A percentile compares a stretch with the other conserved stretches of the same genome.
phyloP scores from a whole-genome alignment of 2,888 invertebrate species.

The Mythimna loreyi region DNA sequence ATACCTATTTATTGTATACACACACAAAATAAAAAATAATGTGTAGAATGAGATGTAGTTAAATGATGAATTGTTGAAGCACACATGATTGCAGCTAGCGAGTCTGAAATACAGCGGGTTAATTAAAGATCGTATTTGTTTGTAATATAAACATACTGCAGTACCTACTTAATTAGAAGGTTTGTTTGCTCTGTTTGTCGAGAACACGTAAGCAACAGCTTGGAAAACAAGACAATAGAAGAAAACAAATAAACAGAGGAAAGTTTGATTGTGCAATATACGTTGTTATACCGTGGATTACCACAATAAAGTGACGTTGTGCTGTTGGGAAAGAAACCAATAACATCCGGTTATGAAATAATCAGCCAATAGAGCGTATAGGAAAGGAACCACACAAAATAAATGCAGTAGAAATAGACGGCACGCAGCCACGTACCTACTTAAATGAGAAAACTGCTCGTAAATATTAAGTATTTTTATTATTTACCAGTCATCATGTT shows the following conservation, averaged over 20 bases:
- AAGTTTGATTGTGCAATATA: conserved; percentile 43
- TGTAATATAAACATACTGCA: background rate
- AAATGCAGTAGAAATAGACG: conserved; percentile 46
- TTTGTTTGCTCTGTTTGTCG: conserved; percentile 3
- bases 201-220: conserved; percentile 6
- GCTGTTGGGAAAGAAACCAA: conserved; percentile 76
- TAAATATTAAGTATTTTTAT: conserved; percentile 1
- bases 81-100: background rate
- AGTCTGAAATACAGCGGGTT: background rate
- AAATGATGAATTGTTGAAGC: background rate
- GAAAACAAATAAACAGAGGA: conserved; percentile 26
- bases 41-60: background rate
- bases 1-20: too few species aligned
- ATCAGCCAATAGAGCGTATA: conserved; percentile 80
- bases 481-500: background rate
- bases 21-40: background rate
- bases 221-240: conserved; percentile 11
- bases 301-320: conserved; percentile 58
- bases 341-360: conserved; percentile 81
- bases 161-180: background rate
- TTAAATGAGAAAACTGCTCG: conserved; percentile 14
- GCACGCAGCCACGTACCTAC: conserved; percentile 18
- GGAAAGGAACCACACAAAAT: conserved; percentile 64
- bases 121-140: conserved; percentile 2
- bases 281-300: conserved; percentile 53